A percentile compares a stretch with the other conserved stretches of the same genome.
These are phyloP conservation scores for Nematolebias whitei DNA, from an alignment of 2,113 vertebrate genomes.

Conservation along the genomic window DNA sequence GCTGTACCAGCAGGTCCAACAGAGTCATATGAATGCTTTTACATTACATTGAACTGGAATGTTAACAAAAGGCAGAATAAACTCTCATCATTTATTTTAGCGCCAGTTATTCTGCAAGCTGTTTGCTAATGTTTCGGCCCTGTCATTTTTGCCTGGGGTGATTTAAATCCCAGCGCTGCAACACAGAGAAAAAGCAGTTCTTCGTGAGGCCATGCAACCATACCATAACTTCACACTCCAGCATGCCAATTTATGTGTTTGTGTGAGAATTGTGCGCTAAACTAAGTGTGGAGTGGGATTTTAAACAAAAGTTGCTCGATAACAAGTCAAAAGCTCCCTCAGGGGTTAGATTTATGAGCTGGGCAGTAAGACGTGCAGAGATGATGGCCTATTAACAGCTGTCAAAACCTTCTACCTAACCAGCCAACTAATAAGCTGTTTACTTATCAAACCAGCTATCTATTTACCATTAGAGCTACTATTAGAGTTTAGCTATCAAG, in stretches of 20 bases:
- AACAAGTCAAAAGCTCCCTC: conserved; percentile 39
- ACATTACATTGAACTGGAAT: conserved; percentile 69
- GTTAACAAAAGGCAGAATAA: conserved; percentile 54
- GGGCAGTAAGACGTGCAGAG: conserved; percentile 43
- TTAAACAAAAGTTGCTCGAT: conserved; percentile 61
- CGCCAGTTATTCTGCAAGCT: conserved; percentile 17
- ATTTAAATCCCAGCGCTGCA: conserved; percentile 35
- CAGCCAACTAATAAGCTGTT: conserved; percentile 2
- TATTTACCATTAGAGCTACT: not conserved
- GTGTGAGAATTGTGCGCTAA: conserved; percentile 34
- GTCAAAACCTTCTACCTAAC: conserved; percentile 15
- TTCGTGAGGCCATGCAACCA: conserved; percentile 35
- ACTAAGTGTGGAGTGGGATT: conserved; percentile 27
- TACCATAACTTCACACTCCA: conserved; percentile 59
- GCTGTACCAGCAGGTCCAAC: conserved; percentile 50
- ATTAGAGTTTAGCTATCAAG: too few relatives aligned
- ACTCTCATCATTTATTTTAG: conserved; percentile 26
- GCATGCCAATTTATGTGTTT: conserved; percentile 32
- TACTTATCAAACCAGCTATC: conserved; percentile 13
- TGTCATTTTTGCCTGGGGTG: conserved; percentile 35
- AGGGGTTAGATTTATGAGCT: conserved; percentile 57
- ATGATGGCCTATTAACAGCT: conserved; percentile 25
- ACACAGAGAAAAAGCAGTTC: conserved; percentile 40
- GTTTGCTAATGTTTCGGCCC: conserved; percentile 40
- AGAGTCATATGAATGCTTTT: conserved; percentile 68